Base-by-base conservation (phyloP, 2,113 vertebrate species). In the Pseudonaja textilis region DNA sequence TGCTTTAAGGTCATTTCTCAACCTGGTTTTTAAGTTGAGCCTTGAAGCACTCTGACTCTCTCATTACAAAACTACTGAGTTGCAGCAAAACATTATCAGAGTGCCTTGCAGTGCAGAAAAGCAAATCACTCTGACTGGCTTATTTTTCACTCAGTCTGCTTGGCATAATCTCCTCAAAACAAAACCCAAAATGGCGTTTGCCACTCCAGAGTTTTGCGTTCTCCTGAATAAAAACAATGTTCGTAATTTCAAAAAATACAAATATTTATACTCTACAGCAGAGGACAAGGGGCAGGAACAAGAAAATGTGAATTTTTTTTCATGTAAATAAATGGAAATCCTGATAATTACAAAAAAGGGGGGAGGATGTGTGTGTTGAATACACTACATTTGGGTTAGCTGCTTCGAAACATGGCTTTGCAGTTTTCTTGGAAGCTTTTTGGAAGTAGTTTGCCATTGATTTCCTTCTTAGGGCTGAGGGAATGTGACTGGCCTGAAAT, bases 141-240 rank as follows among this genome's bases (percentile, higher is more conserved):
- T 89, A 85, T 85, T 90, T 45, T 81, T 34, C n/a, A 74, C 64
- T 94, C 52, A 87, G 16, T 47, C 94, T 89, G 85, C 94, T 89
- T 93, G 92, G 95, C 22, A 93, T 94, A 93, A 95, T 95, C 90
- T 89, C 94, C 97, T 95, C 85, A 39, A 96, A 34, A 54, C 92
- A 34, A 94, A 59, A 92, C 92, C 92, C 18, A 85, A 69, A 95
- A 93, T 91, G 92, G 93, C 91, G 90, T 54, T 42, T 90, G 34
- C 91, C 95, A 92, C 91, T 90, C 56, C 93, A 87, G 88, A 47
- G 92, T 85, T 89, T 89, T 89, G 47, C 50, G 20, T 23, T 85
- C 90, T 86, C 90, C 29, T 88, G 92, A 64, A 45, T 87, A 94
- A 89, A 92, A 64, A 92, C 95, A 94, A 93, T 93, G 90, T 50